A percentile compares a stretch with the other conserved stretches of the same genome.
Evolutionary conservation across 30 jellyfish, hydroid and myxozoan species (phyloP).

Genomic region (Mastigias papua): DNA sequence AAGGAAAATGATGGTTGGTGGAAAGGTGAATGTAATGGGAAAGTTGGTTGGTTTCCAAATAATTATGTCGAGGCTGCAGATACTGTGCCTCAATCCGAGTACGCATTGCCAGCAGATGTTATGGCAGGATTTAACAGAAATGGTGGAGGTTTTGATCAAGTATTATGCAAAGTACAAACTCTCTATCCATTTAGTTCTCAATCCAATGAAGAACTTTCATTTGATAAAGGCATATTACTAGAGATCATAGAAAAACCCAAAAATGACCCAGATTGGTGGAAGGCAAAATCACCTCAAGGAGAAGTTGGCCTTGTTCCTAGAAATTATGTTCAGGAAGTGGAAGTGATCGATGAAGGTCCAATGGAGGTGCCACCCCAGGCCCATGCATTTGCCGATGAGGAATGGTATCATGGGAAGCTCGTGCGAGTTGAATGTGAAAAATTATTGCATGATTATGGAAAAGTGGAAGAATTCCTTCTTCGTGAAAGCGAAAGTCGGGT

Average conservation of each 20-base stretch:
- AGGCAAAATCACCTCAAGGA: constrained; percentile 90
- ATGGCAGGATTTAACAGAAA: constrained; percentile 39
- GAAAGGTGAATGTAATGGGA: constrained; percentile 92
- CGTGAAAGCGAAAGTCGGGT: constrained; percentile 98
- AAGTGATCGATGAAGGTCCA: constrained; percentile 23
- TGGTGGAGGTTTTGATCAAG: constrained; percentile 55
- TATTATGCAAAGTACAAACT: constrained; percentile 87
- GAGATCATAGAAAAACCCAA: constrained; percentile 89
- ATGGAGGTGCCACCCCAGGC: constrained; percentile 2
- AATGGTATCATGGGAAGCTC: constrained; percentile 94
- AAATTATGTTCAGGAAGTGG: constrained; percentile 94
- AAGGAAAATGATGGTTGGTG: constrained; percentile 99
- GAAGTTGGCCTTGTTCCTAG: constrained; percentile 95
- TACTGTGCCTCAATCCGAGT: constrained; percentile 70
- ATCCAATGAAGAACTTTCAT: constrained; percentile 87
- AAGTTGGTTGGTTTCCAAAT: constrained; percentile 93
- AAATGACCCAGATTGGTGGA: constrained; percentile 99
- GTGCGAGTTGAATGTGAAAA: constrained; percentile 84
- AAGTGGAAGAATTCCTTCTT: constrained; percentile 86
- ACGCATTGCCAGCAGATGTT: constrained; percentile 87
- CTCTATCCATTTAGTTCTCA: constrained; percentile 89
- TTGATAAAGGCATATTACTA: constrained; percentile 86
- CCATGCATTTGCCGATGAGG: constrained; percentile 75
- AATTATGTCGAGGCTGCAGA: constrained; percentile 80
- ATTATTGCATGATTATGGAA: constrained; percentile 80